phyloP scores from a whole-genome alignment of 30 jellyfish, hydroid and myxozoan genomes.

The Phacellophora camtschatica region DNA sequence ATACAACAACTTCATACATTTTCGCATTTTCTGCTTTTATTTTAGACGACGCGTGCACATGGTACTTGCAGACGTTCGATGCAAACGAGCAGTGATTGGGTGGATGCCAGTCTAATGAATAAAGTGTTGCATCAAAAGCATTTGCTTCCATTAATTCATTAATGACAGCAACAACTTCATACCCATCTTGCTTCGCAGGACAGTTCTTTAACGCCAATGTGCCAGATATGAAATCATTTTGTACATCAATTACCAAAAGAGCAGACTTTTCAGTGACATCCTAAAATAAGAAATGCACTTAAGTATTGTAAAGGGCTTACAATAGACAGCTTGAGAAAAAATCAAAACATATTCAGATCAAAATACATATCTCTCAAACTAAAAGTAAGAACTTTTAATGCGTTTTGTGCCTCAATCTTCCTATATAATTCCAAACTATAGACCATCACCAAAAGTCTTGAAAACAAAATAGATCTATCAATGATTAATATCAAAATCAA shows the following conservation, averaged over 20 bases:
- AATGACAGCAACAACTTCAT: slow-evolving; percentile 74
- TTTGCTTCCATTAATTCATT: slow-evolving; percentile 38
- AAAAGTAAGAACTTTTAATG: too few relatives aligned
- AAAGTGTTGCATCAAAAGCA: slow-evolving; percentile 56
- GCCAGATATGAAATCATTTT: slow-evolving; percentile 96
- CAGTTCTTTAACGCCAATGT: slow-evolving; percentile 80
- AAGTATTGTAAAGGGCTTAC: too few relatives aligned
- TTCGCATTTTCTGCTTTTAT: slow-evolving; percentile 54
- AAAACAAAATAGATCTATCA: too few relatives aligned
- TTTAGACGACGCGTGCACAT: slow-evolving; percentile 56
- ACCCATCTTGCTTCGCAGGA: slow-evolving; percentile 97
- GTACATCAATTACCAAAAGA: slow-evolving; percentile 85
- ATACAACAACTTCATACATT: slow-evolving; percentile 51
- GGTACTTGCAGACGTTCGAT: slow-evolving; percentile 65
- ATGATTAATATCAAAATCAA: too few relatives aligned
- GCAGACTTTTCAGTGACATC: slow-evolving; percentile 57
- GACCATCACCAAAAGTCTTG: too few relatives aligned
- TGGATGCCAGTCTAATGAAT: slow-evolving; percentile 95
- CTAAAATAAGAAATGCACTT: slow-evolving; percentile 13
- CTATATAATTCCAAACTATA: too few relatives aligned
- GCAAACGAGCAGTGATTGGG: slow-evolving; percentile 90
- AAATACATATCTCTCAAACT: too few relatives aligned
- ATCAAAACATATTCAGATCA: too few relatives aligned
- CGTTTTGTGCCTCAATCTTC: too few relatives aligned
- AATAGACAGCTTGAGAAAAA: too few relatives aligned